A percentile compares a stretch with the other conserved stretches of the same genome.
phyloP scores from a whole-genome alignment of 1,140 invertebrate species.

The Hyposmocoma kahamanoa region DNA sequence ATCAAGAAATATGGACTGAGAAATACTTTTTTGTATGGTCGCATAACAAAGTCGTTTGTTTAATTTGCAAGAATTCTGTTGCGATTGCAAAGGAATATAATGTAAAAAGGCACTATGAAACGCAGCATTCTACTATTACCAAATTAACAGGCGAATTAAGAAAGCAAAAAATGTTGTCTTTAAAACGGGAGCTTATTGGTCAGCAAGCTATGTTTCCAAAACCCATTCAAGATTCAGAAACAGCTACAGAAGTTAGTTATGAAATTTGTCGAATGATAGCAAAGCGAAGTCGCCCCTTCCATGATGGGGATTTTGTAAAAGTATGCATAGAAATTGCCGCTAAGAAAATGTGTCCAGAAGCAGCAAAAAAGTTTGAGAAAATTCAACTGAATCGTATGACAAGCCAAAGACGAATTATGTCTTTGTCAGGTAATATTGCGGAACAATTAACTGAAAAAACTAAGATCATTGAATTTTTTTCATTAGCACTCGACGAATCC shows the following conservation, averaged over 20 bases:
- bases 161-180: not conserved
- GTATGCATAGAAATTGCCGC: too few relatives aligned
- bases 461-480: too few relatives aligned
- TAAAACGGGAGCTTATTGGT: not conserved
- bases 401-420: too few relatives aligned
- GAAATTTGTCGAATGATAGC: too few relatives aligned
- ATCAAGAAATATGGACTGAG: constrained; percentile 1
- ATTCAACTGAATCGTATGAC: too few relatives aligned
- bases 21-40: constrained; percentile 1
- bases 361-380: too few relatives aligned
- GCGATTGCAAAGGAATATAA: not conserved
- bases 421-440: too few relatives aligned
- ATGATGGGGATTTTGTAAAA: too few relatives aligned
- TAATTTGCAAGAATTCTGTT: not conserved
- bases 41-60: not conserved
- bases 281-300: too few relatives aligned
- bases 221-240: constrained; percentile 1
- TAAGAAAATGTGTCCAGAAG: too few relatives aligned
- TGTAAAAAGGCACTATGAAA: constrained; percentile 1
- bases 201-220: not conserved
- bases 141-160: constrained; percentile 1
- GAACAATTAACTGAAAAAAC: too few relatives aligned
- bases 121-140: not conserved
- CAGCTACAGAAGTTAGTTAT: constrained; percentile 1
- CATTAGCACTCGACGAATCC: too few relatives aligned